A percentile compares a stretch with the other conserved stretches of the same genome.
Evolutionary conservation across 1,140 invertebrate species (phyloP).

Genomic region (Megalopta genalis): DNA sequence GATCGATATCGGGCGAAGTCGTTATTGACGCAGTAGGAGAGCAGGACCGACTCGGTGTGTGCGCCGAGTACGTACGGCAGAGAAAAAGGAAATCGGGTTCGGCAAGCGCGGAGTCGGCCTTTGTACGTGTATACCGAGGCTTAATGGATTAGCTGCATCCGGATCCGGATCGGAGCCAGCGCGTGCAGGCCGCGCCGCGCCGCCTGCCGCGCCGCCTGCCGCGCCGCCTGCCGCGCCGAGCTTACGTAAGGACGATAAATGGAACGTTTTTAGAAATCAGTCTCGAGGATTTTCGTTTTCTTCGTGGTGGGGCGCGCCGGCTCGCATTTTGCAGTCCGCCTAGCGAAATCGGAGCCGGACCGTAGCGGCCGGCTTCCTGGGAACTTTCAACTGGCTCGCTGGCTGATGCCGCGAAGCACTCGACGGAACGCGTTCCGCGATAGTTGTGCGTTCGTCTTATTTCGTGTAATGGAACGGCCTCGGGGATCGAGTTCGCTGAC

Average conservation of each 20-base stretch:
- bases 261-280: slow-evolving; percentile 31
- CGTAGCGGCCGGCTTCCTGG: not conserved
- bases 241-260: slow-evolving; percentile 50
- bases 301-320: not conserved
- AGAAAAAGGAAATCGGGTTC: slow-evolving; percentile 43
- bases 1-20: slow-evolving; percentile 21
- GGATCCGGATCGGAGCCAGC: slow-evolving; percentile 36
- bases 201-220: no score
- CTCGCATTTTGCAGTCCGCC: not conserved
- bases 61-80: not conserved
- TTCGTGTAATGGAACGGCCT: not conserved
- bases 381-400: not conserved
- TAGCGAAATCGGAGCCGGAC: not conserved
- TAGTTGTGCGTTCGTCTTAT: not conserved
- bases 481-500: not conserved
- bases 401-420: no score
- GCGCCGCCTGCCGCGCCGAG: not conserved
- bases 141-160: slow-evolving; percentile 65
- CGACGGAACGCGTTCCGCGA: not conserved
- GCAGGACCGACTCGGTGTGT: not conserved
- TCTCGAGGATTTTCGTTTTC: slow-evolving; percentile 13
- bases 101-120: slow-evolving; percentile 27
- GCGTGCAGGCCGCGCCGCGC: slow-evolving; percentile 6
- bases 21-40: slow-evolving; percentile 21
- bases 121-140: slow-evolving; percentile 42